phyloP scores from a whole-genome alignment of 2,113 vertebrate genomes.

The Epinephelus cyanopodus region DNA sequence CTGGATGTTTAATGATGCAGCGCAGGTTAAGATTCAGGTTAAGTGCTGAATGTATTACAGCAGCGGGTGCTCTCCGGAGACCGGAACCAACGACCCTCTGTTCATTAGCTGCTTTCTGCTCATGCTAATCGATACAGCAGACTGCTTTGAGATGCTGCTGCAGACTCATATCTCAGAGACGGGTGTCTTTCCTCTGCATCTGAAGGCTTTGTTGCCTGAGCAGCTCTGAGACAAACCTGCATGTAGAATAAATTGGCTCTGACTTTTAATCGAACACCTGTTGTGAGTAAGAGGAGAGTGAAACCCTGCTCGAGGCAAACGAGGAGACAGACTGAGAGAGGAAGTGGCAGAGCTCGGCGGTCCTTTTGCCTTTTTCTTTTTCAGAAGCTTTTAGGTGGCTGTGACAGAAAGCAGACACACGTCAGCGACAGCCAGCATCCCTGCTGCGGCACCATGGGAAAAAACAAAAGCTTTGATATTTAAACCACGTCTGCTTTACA shows the following conservation, averaged over 20 bases:
- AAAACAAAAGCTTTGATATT: conserved; percentile 19
- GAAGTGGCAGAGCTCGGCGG: not conserved
- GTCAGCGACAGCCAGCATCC: conserved; percentile 31
- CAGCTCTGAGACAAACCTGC: not conserved
- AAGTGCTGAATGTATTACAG: conserved; percentile 64
- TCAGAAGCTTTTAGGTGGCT: conserved; percentile 47
- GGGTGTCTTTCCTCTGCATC: no score
- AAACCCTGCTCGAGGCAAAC: not conserved
- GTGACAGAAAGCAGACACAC: conserved; percentile 47
- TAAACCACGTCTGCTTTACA: conserved; percentile 1
- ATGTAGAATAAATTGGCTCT: not conserved
- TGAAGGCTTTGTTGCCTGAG: not conserved
- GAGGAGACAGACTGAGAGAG: not conserved
- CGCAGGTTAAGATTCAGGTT: conserved; percentile 59
- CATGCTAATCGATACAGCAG: conserved; percentile 45
- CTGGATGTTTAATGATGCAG: conserved; percentile 63
- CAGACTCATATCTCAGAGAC: conserved; percentile 4
- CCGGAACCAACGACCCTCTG: conserved; percentile 30
- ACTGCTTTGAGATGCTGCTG: conserved; percentile 6
- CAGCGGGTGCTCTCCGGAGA: conserved; percentile 37
- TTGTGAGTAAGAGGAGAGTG: not conserved
- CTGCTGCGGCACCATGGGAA: conserved; percentile 28
- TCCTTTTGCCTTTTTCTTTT: conserved; percentile 1
- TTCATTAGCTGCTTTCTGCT: conserved; percentile 37
- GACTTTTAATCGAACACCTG: conserved; percentile 50